Evolutionary conservation across 2,888 invertebrate genomes (phyloP).

Genomic region (Tricholauxania praeusta): DNA sequence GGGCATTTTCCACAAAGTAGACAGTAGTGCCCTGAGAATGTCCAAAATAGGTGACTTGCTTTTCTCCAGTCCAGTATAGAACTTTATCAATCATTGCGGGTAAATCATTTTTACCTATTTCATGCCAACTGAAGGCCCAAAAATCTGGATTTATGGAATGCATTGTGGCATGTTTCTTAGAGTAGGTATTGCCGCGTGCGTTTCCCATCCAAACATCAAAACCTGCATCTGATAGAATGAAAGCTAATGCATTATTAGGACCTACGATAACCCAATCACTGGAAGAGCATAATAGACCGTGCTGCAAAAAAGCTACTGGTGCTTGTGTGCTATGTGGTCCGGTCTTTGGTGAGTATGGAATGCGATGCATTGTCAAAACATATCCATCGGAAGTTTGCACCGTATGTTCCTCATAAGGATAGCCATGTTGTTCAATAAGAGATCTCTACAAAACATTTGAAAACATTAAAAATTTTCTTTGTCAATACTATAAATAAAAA

Average conservation of each 20-base stretch:
- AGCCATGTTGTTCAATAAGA: slow-evolving; percentile 48
- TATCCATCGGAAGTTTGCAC: slow-evolving; percentile 68
- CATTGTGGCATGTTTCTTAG: slow-evolving; percentile 69
- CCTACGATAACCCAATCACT: slow-evolving; percentile 59
- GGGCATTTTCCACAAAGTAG: slow-evolving; percentile 72
- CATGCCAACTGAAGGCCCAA: slow-evolving; percentile 80
- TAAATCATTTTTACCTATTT: slow-evolving; percentile 88
- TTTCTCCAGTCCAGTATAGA: slow-evolving; percentile 52
- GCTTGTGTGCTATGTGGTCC: slow-evolving; percentile 40
- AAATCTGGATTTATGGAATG: slow-evolving; percentile 56
- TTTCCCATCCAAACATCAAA: slow-evolving; percentile 70
- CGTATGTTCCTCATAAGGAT: slow-evolving; percentile 70
- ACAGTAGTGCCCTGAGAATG: slow-evolving; percentile 92
- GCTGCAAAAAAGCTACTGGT: slow-evolving; percentile 58
- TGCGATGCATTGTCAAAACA: slow-evolving; percentile 58
- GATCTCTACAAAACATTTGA: background rate
- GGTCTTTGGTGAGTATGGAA: slow-evolving; percentile 54
- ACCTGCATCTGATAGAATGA: slow-evolving; percentile 56
- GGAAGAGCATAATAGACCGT: slow-evolving; percentile 59
- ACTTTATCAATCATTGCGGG: slow-evolving; percentile 86
- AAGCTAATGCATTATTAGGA: slow-evolving; percentile 53
- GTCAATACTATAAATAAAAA: background rate
- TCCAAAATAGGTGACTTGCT: slow-evolving; percentile 77
- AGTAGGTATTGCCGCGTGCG: slow-evolving; percentile 78
- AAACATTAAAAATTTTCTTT: background rate